Evolutionary conservation across 2,888 invertebrate species (phyloP).

Genomic region (Xanthia icteritia): DNA sequence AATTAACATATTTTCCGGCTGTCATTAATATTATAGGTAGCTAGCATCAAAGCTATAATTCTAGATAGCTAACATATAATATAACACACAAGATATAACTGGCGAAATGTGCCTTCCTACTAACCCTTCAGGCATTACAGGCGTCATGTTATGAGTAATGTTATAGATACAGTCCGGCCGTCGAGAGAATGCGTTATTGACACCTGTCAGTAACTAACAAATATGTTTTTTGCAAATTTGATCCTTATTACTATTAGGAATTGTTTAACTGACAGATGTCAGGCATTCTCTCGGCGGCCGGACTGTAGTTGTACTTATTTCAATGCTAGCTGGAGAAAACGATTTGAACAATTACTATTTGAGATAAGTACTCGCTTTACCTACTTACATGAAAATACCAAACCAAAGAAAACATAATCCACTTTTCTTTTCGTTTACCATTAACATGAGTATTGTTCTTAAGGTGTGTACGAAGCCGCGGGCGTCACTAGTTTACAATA

Average conservation of each 20-base stretch:
- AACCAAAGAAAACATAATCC: not conserved
- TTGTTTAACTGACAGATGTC: no score
- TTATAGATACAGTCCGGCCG: no score
- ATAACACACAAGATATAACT: not conserved
- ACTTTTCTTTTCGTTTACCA: not conserved
- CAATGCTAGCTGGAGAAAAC: not conserved
- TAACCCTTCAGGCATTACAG: not conserved
- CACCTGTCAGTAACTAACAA: no score
- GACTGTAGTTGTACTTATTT: not conserved
- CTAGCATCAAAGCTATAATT: not conserved
- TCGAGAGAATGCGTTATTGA: no score
- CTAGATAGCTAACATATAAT: not conserved
- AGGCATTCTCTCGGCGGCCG: no score
- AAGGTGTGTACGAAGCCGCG: constrained; percentile 10
- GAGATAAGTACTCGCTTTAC: not conserved
- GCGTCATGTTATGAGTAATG: no score
- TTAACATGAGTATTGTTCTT: not conserved
- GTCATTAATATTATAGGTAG: not conserved
- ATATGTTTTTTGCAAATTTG: no score
- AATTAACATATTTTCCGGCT: not conserved
- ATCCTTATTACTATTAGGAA: no score
- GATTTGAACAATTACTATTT: no score
- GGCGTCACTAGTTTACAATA: constrained; percentile 39
- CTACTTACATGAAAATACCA: not conserved
- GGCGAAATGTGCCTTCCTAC: not conserved